Evolutionary conservation across 2,113 vertebrate species (phyloP).

Genomic region (Nansenia antarctica): DNA sequence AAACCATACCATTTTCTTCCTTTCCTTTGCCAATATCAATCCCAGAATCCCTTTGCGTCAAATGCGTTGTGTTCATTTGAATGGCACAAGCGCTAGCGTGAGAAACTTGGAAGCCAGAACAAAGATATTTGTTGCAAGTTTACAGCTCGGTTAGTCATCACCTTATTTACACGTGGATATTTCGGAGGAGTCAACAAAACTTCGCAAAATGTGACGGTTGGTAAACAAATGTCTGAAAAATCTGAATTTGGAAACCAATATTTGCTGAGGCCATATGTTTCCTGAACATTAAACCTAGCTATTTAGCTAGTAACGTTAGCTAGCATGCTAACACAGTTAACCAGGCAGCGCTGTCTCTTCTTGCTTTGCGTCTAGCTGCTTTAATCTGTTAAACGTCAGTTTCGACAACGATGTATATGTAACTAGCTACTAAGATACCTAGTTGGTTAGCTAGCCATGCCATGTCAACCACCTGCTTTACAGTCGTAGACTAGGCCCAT

Average conservation of each 20-base stretch:
- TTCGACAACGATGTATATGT: too few relatives aligned
- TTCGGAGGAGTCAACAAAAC: neutral
- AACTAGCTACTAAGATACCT: too few relatives aligned
- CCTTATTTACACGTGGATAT: conserved; percentile 14
- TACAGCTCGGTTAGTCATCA: neutral
- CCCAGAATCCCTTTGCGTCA: conserved; percentile 64
- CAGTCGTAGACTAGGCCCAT: too few relatives aligned
- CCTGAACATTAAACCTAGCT: neutral
- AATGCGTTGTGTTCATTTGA: conserved; percentile 74
- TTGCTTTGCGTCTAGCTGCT: too few relatives aligned
- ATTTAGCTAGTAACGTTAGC: neutral
- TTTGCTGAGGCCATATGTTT: conserved; percentile 40
- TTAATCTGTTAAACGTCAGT: too few relatives aligned
- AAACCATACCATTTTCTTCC: neutral
- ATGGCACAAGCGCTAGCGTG: conserved; percentile 51
- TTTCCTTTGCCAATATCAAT: conserved; percentile 48
- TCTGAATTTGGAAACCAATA: conserved; percentile 1
- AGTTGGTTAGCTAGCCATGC: too few relatives aligned
- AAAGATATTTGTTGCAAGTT: neutral
- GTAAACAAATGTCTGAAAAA: conserved; percentile 26
- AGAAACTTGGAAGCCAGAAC: conserved; percentile 24
- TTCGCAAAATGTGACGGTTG: conserved; percentile 58
- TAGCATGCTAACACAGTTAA: neutral
- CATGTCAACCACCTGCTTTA: too few relatives aligned
- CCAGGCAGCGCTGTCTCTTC: too few relatives aligned